phyloP scores from a whole-genome alignment of 2,113 vertebrate species.

The Abramis brama region DNA sequence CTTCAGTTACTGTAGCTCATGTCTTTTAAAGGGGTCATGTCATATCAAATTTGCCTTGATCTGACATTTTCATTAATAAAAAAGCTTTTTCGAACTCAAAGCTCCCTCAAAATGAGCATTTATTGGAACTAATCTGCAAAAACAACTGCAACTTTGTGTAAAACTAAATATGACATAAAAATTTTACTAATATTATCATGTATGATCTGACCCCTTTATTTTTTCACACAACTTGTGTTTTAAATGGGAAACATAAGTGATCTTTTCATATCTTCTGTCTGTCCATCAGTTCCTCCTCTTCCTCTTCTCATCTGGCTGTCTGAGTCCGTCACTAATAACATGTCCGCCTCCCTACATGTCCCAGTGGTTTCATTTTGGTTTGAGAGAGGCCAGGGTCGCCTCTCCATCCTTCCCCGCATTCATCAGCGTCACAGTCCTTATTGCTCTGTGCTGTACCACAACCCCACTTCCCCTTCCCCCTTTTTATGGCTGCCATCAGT shows the following conservation, averaged over 20 bases:
- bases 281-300: slow-evolving; percentile 72
- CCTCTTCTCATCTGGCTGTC: slow-evolving; percentile 69
- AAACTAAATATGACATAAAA: neutral
- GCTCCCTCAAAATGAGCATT: neutral
- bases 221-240: neutral
- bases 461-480: slow-evolving; percentile 55
- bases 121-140: neutral
- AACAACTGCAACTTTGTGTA: neutral
- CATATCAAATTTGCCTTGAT: neutral
- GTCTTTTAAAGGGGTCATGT: neutral
- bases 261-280: slow-evolving; percentile 51
- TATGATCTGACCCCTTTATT: neutral
- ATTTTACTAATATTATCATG: neutral
- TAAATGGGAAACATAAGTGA: neutral
- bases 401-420: slow-evolving; percentile 77
- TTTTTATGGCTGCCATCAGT: slow-evolving; percentile 78
- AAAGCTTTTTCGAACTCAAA: neutral
- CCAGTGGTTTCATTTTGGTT: slow-evolving; percentile 80
- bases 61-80: neutral
- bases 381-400: slow-evolving; percentile 76
- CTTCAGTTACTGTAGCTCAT: neutral
- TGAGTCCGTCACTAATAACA: slow-evolving; percentile 75
- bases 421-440: slow-evolving; percentile 81
- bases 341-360: slow-evolving; percentile 68
- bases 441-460: slow-evolving; percentile 76